Evolutionary conservation across 2,888 invertebrate species (phyloP).

Genomic region (Temnothorax unifasciatus): DNA sequence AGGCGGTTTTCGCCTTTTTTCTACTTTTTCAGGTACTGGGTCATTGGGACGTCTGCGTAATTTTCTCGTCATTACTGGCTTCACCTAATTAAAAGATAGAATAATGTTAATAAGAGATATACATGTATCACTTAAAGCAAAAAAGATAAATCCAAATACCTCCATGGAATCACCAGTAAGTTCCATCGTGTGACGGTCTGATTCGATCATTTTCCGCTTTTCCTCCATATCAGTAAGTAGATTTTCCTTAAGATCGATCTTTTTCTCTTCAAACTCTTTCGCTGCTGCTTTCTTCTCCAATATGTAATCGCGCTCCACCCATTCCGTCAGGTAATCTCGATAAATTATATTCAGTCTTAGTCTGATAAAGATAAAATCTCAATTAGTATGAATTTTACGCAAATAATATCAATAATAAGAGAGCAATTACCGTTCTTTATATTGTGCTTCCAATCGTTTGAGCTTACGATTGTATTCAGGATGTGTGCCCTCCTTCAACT

Average conservation of each 20-base stretch:
- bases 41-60: constrained; percentile 97
- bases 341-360: constrained; percentile 92
- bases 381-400: not conserved
- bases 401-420: not conserved
- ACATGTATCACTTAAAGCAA: not conserved
- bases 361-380: constrained; percentile 75
- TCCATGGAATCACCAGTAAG: constrained; percentile 95
- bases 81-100: constrained; percentile 88
- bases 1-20: constrained; percentile 94
- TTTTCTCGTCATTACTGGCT: constrained; percentile 98
- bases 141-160: constrained; percentile 84
- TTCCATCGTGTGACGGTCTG: constrained; percentile 95
- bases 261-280: constrained; percentile 98
- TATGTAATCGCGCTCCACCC: constrained; percentile 95
- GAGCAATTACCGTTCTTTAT: constrained; percentile 90
- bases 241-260: constrained; percentile 95
- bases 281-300: constrained; percentile 95
- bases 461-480: constrained; percentile 94
- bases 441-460: constrained; percentile 93
- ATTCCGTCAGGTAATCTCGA: constrained; percentile 94
- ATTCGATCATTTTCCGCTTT: constrained; percentile 95
- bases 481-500: constrained; percentile 94
- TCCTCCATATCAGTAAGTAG: constrained; percentile 97
- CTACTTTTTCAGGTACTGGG: constrained; percentile 95
- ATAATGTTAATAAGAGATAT: constrained; percentile 1